phyloP scores from a whole-genome alignment of 30 jellyfish, hydroid and myxozoan species.

The Aurelia sp. region DNA sequence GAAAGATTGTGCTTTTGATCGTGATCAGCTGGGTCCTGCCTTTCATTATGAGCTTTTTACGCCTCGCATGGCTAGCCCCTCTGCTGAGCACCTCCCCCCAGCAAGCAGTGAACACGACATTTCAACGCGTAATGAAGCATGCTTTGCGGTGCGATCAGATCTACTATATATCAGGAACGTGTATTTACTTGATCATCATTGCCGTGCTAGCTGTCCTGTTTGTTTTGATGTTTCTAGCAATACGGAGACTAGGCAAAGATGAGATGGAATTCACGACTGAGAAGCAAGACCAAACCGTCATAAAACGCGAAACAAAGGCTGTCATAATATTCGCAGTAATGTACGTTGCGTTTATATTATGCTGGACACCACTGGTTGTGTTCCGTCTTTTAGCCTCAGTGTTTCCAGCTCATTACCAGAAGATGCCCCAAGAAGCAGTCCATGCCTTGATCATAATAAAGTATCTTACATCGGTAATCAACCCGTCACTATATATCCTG shows the following conservation, averaged over 20 bases:
- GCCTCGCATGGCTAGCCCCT: slow-evolving; percentile 64
- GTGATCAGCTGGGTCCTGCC: slow-evolving; percentile 63
- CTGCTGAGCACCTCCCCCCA: slow-evolving; percentile 7
- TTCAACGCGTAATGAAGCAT: not conserved
- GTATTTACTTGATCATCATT: slow-evolving; percentile 41
- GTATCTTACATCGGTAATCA: slow-evolving; percentile 63
- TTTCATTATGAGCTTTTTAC: slow-evolving; percentile 35
- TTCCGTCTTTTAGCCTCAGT: slow-evolving; percentile 58
- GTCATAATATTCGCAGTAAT: slow-evolving; percentile 60
- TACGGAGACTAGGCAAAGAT: slow-evolving; percentile 56
- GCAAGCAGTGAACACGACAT: not conserved
- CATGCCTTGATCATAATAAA: slow-evolving; percentile 50
- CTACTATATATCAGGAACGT: slow-evolving; percentile 35
- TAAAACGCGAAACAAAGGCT: slow-evolving; percentile 68
- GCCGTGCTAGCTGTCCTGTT: slow-evolving; percentile 41
- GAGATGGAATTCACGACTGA: slow-evolving; percentile 68
- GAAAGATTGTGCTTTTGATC: slow-evolving; percentile 48
- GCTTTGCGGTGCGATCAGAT: slow-evolving; percentile 21
- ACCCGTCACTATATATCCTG: slow-evolving; percentile 59
- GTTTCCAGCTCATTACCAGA: slow-evolving; percentile 7
- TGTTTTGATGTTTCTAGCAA: slow-evolving; percentile 64
- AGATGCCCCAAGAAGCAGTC: slow-evolving; percentile 17
- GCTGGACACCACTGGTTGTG: slow-evolving; percentile 80
- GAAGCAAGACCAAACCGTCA: slow-evolving; percentile 22
- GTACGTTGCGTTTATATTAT: slow-evolving; percentile 58